Evolutionary conservation across 2,797 vertebrate genomes (phyloP).

Genomic region (Paratrypauchen microcephalus): DNA sequence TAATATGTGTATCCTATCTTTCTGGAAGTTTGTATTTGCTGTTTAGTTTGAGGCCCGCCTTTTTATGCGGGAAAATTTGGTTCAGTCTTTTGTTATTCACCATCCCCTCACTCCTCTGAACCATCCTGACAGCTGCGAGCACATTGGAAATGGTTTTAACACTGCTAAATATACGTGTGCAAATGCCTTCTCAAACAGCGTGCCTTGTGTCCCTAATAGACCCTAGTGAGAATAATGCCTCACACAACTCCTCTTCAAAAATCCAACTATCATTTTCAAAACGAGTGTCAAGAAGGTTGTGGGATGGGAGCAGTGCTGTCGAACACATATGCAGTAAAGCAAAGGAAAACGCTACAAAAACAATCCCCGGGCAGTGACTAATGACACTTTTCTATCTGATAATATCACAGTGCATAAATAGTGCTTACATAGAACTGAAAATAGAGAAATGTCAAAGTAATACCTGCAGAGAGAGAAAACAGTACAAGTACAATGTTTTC

Average conservation of each 20-base stretch:
- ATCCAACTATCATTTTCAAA: conserved; percentile 6
- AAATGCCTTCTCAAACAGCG: background rate
- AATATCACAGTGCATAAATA: conserved; percentile 22
- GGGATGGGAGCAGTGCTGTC: conserved; percentile 20
- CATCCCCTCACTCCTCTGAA: background rate
- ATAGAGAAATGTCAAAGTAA: conserved; percentile 2
- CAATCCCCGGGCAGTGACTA: conserved; percentile 41
- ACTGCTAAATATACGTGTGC: conserved; percentile 6
- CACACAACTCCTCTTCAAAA: conserved; percentile 12
- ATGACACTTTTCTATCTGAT: conserved; percentile 33
- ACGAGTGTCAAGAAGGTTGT: conserved; percentile 7
- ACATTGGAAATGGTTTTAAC: background rate
- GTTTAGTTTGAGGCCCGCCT: conserved; percentile 1
- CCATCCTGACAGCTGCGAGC: background rate
- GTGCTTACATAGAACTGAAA: conserved; percentile 6
- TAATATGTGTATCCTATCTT: background rate
- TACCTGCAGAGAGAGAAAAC: conserved; percentile 5
- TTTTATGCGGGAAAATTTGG: background rate
- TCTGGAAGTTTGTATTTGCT: background rate
- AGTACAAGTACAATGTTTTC: background rate
- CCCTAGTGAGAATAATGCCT: conserved; percentile 2
- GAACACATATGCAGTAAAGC: conserved; percentile 55
- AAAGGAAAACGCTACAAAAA: conserved; percentile 40
- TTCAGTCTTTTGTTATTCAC: conserved; percentile 3
- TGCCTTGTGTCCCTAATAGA: conserved; percentile 1